Conservation (phyloP, 37 sponge, comb jelly and placozoan species). For the Hexactinellida sp. region DNA sequence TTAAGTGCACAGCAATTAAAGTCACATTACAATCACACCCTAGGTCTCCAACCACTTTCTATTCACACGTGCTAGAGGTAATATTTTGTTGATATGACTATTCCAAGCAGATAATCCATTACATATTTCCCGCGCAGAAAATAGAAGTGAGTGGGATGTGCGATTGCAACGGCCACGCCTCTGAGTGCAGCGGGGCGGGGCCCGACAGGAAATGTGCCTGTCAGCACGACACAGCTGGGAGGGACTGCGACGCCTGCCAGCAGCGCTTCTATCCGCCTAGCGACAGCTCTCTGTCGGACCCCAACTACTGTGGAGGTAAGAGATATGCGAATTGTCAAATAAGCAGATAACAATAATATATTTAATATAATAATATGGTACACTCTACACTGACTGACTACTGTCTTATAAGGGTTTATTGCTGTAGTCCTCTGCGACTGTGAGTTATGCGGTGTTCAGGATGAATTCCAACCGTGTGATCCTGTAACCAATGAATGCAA, state of each 20-base stretch:
- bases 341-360: no score
- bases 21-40: not conserved
- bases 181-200: not conserved
- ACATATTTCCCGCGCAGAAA: not conserved
- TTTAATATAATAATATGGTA: not conserved
- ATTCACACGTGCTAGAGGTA: not conserved
- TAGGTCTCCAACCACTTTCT: not conserved
- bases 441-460: not conserved
- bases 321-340: no score
- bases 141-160: not conserved
- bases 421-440: not conserved
- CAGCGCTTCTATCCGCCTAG: not conserved
- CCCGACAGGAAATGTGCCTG: not conserved
- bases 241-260: not conserved
- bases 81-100: not conserved
- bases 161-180: not conserved
- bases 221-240: not conserved
- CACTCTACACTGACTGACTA: not conserved
- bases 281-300: not conserved
- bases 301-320: not conserved
- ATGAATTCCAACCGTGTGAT: slow-evolving; percentile 11
- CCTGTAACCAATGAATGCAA: not conserved
- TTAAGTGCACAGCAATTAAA: not conserved
- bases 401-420: not conserved
- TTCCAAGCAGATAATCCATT: not conserved